Base-by-base conservation (phyloP, 2,113 vertebrate species). In the Heterochromis multidens region DNA sequence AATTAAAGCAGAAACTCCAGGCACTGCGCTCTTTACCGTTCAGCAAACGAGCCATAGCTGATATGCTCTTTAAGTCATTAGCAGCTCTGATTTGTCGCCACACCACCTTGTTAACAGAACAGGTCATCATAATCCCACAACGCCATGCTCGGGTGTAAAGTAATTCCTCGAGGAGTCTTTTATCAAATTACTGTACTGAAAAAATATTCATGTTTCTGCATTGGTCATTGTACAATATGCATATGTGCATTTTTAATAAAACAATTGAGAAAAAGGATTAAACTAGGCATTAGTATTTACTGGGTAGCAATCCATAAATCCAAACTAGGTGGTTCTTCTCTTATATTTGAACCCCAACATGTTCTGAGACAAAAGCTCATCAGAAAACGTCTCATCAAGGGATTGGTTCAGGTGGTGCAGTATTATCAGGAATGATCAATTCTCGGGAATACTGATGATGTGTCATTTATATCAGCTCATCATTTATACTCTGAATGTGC, bases 1-100 rank as follows among this genome's bases (percentile, higher is more conserved):
- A 98, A 98, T 98, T 98, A 97, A 97, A 96, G 95, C 91, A 95
- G 95, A 96, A 96, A 95, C 94, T 97, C 95, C 92, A 96, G 95
- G 96, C 95, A 92, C 95, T 94, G 94, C 96, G 95, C 94, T 96
- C 96, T 95, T 96, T 92, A 94, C 95, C 96, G 96, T 94, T 96
- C 90, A 95, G 95, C 97, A 97, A 95, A 97, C 96, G 96, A 98
- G 97, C 96, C 97, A 95, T 96, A 96, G 97, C 97, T 97, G 96
- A 98, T 97, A 96, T 95, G 96, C 97, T 97, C 96, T 97, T 95
- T 97, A 97, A 97, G 96, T 97, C 97, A 98, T 99, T 97, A 98
- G 96, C 94, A 96, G 96, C 96, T 96, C 95, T 96, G 97, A 97
- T 97, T 96, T 93, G 96, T 95, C 95, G 77, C 80, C 94, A 95